Evolutionary conservation across 2,113 vertebrate genomes (phyloP).

Genomic region (Tetraodon nigroviridis): DNA sequence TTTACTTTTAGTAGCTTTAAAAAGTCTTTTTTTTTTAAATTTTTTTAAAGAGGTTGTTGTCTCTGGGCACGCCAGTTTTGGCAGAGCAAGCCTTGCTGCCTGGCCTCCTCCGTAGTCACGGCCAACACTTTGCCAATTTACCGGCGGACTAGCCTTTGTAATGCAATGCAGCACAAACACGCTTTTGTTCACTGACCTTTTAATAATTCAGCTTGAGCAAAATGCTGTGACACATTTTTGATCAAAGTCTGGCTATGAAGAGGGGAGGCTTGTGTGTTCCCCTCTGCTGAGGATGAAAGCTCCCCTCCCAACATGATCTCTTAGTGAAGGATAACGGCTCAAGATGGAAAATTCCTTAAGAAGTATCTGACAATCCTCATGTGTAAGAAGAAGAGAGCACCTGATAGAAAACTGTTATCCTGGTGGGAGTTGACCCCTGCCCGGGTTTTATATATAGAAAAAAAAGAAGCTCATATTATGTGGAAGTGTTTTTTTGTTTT

Average conservation of each 20-base stretch:
- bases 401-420: slow-evolving; percentile 30
- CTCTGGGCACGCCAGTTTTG: too few species aligned
- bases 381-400: slow-evolving; percentile 36
- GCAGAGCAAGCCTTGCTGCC: slow-evolving; percentile 43
- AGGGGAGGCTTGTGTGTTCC: slow-evolving; percentile 54
- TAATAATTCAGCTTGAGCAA: slow-evolving; percentile 68
- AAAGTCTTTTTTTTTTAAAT: too few species aligned
- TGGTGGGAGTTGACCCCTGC: slow-evolving; percentile 43
- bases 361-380: slow-evolving; percentile 37
- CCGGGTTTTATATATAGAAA: slow-evolving; percentile 7
- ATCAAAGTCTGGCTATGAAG: slow-evolving; percentile 66
- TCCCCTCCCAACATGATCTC: slow-evolving; percentile 27
- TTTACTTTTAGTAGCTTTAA: too few species aligned
- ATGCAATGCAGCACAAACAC: slow-evolving; percentile 60
- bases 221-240: slow-evolving; percentile 69
- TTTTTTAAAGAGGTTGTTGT: too few species aligned
- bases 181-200: slow-evolving; percentile 71
- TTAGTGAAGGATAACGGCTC: slow-evolving; percentile 21
- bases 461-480: slow-evolving; percentile 40
- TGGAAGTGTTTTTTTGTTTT: slow-evolving; percentile 12
- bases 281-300: slow-evolving; percentile 48
- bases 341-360: slow-evolving; percentile 20
- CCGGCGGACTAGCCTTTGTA: slow-evolving; percentile 59
- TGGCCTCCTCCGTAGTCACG: slow-evolving; percentile 49
- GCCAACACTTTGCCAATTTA: slow-evolving; percentile 62